Percentiles rank a stretch among this genome's conserved stretches.
phyloP scores from a whole-genome alignment of 2,888 invertebrate genomes.

The Macrosiphum euphorbiae region DNA sequence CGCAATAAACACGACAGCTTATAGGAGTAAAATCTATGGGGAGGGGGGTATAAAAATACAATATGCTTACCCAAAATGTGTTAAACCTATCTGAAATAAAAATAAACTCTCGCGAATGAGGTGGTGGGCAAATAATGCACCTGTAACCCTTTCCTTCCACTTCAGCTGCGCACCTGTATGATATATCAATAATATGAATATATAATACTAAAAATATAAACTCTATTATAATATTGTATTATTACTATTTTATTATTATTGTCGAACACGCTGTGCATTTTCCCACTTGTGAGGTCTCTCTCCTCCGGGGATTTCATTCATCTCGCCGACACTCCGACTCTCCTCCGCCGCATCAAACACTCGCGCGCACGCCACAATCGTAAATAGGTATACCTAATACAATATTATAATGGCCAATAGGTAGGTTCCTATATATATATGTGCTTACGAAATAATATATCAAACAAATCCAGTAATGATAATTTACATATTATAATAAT shows the following conservation, averaged over 20 bases:
- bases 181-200: background rate
- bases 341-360: background rate
- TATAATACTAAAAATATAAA: background rate
- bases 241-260: background rate
- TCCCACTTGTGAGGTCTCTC: constrained; percentile 37
- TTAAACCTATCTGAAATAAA: no score
- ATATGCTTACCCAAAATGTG: no score
- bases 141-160: no score
- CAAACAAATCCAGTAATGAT: background rate
- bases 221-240: background rate
- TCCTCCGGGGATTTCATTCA: constrained; percentile 21
- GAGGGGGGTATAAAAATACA: background rate
- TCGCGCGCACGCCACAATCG: background rate
- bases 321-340: background rate
- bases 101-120: no score
- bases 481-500: constrained; percentile 10
- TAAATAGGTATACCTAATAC: background rate
- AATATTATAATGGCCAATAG: background rate
- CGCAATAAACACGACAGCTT: background rate
- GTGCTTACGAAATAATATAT: background rate
- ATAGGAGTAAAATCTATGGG: background rate
- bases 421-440: background rate
- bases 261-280: background rate
- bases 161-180: no score
- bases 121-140: no score